A percentile compares a stretch with the other conserved stretches of the same genome.
These are phyloP conservation scores for Apogon hyalosoma DNA, from an alignment of 2,797 vertebrate genomes.

Conservation along the genomic window DNA sequence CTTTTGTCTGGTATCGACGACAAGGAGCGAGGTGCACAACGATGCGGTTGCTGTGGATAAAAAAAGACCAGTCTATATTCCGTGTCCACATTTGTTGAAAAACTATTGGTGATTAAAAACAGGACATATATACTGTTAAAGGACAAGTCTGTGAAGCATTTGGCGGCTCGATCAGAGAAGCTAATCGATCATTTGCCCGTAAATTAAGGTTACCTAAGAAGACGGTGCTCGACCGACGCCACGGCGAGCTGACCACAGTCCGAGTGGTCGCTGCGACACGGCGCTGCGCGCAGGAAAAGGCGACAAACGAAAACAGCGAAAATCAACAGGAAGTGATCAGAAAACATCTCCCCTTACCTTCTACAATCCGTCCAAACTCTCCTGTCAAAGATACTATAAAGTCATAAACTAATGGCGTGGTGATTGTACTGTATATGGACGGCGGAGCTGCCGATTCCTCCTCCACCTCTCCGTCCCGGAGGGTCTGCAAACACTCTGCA, in stretches of 20 bases:
- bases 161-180: slow-evolving; percentile 14
- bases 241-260: slow-evolving; percentile 85
- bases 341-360: slow-evolving; percentile 64
- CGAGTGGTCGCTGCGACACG: slow-evolving; percentile 85
- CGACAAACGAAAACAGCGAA: slow-evolving; percentile 44
- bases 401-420: slow-evolving; percentile 77
- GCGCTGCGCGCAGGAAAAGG: slow-evolving; percentile 73
- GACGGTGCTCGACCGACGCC: slow-evolving; percentile 80
- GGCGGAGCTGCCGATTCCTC: slow-evolving; percentile 84
- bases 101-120: slow-evolving; percentile 44
- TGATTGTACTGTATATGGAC: slow-evolving; percentile 74
- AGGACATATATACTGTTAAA: slow-evolving; percentile 18
- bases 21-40: slow-evolving; percentile 87
- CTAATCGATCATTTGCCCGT: slow-evolving; percentile 59
- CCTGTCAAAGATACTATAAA: slow-evolving; percentile 69
- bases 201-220: slow-evolving; percentile 70
- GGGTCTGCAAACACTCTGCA: slow-evolving; percentile 93
- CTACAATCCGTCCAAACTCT: slow-evolving; percentile 42
- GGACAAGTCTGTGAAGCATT: not conserved
- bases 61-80: slow-evolving; percentile 77
- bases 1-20: slow-evolving; percentile 92
- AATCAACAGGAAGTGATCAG: slow-evolving; percentile 59
- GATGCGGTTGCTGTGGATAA: slow-evolving; percentile 83
- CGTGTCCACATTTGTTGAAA: slow-evolving; percentile 58
- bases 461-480: slow-evolving; percentile 94